phyloP scores from a whole-genome alignment of 1,140 invertebrate species.

The Delia radicum region DNA sequence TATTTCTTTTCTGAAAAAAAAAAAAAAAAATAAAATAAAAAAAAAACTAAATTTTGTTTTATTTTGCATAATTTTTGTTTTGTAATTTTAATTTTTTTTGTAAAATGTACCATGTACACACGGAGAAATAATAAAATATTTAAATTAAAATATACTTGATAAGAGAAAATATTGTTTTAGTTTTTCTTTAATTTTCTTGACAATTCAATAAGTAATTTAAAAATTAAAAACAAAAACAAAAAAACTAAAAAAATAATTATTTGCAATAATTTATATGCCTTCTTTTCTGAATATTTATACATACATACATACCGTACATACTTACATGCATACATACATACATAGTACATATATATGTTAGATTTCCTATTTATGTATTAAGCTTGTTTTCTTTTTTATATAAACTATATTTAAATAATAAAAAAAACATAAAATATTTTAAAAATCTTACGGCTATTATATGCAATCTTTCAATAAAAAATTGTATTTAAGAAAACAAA shows the following conservation, averaged over 20 bases:
- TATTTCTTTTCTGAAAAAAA: not conserved
- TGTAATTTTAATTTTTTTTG: not conserved
- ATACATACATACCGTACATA: no score
- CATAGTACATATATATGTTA: not conserved
- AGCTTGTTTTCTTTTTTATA: not conserved
- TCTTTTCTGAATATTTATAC: not conserved
- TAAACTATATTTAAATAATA: not conserved
- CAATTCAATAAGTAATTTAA: not conserved
- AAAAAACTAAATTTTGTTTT: not conserved
- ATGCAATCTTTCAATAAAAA: not conserved
- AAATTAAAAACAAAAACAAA: not conserved
- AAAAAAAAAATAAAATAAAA: conserved; percentile 9
- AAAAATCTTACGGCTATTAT: not conserved
- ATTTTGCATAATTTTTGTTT: not conserved
- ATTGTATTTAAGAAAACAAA: not conserved
- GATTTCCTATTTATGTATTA: not conserved
- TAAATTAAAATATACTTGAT: not conserved
- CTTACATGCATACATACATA: no score
- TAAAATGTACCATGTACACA: not conserved
- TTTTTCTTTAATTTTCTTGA: not conserved
- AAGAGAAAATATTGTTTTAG: not conserved
- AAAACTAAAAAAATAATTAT: not conserved
- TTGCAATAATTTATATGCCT: not conserved
- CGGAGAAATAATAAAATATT: not conserved
- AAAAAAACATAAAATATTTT: not conserved